phyloP scores from a whole-genome alignment of 2,888 invertebrate species.

The Drosophila helvetica region DNA sequence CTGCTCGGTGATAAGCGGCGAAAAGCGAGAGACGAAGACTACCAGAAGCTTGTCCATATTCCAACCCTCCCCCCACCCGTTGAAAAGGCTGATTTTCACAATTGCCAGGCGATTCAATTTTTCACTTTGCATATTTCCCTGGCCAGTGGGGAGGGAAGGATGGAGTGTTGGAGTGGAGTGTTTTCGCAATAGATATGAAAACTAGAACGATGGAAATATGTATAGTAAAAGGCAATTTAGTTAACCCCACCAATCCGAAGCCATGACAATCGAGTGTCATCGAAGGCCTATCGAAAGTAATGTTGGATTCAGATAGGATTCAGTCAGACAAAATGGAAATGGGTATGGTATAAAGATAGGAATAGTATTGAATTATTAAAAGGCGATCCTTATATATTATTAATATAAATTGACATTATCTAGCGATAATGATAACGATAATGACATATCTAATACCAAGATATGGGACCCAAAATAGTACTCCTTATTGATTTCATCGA shows the following conservation, averaged over 20 bases:
- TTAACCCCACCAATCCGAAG: background rate
- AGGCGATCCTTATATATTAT: no score
- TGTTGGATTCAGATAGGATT: background rate
- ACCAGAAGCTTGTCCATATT: background rate
- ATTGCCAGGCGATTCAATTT: constrained; percentile 66
- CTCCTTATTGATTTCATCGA: no score
- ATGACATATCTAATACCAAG: no score
- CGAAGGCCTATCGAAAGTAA: background rate
- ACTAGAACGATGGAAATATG: constrained; percentile 45
- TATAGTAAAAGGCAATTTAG: background rate
- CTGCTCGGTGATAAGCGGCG: constrained; percentile 74
- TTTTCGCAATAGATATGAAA: constrained; percentile 33
- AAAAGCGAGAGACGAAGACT: background rate
- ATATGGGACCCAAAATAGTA: no score
- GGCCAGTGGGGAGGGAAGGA: constrained; percentile 43
- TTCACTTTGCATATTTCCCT: constrained; percentile 72
- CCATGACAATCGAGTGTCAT: background rate
- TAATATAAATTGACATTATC: background rate
- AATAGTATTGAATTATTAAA: no score
- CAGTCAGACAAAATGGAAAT: background rate
- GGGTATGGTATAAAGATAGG: background rate
- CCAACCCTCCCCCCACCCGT: constrained; percentile 5
- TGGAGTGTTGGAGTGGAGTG: background rate
- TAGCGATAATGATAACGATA: no score
- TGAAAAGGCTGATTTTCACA: constrained; percentile 53